Evolutionary conservation across 2,797 vertebrate genomes (phyloP), one percentile per base, ranked within the genome.

Genomic region (Smutsia gigantea): DNA sequence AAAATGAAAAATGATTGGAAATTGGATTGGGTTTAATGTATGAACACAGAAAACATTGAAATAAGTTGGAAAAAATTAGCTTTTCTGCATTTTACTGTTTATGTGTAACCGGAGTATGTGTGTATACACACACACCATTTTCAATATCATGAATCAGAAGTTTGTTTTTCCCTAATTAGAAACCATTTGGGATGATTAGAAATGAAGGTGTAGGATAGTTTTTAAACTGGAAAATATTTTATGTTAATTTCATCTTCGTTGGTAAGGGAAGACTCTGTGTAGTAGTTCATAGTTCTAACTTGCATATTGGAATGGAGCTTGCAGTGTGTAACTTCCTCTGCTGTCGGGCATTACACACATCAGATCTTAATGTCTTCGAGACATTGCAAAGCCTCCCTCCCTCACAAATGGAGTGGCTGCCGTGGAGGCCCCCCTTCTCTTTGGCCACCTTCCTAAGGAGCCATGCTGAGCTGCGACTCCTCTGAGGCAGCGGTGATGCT

Each of bases 281-380:
- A 46, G 14, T 6, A 21, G 66, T 42, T 15, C 5, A 1, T 49
- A 0, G 5, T n/a, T 74, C 34, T 17, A 0, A 7, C 13, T 13
- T 11, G 7, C 2, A 4, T 1, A 4, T 49, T 51, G 27, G 13
- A 31, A 3, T 39, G 39, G 37, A 29, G 23, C 31, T 37, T 4
- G 4, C 11, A 6, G 23, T 2, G 11, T 1, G 0, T 31, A 1
- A 1, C 49, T 42, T 59, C 34, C 34, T 37, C 14, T 17, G 31
- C 74, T 31, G 4, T 5, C n/a, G 3, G 19, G 25, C 12, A 9
- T 21, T 3, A 9, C 0, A 0, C 42, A 1, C 13, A 0, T 59
- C 63, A 2, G 29, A 1, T 49, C 64, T 27, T 25, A 15, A 2
- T 17, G 7, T 11, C 18, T 57, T 8, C 34, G 53, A 71, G 53